phyloP scores from a whole-genome alignment of 2,888 invertebrate species.

The Margaritifera margaritifera region DNA sequence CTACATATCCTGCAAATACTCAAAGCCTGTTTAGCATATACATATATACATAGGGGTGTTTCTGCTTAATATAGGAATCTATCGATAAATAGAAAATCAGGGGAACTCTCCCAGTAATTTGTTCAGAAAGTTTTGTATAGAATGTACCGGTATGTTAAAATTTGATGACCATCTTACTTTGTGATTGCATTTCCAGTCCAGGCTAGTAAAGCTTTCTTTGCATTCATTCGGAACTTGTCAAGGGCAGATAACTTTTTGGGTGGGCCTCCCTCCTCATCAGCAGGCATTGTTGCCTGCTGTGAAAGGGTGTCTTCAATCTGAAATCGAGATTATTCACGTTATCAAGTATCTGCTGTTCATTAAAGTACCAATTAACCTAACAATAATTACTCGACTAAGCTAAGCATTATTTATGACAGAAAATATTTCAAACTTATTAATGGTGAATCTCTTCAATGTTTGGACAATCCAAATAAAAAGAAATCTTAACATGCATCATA shows the following conservation, averaged over 20 bases:
- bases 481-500: too few species aligned
- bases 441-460: too few species aligned
- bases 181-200: conserved; percentile 95
- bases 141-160: background rate
- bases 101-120: too few species aligned
- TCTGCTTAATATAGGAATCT: too few species aligned
- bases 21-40: too few species aligned
- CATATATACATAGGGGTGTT: too few species aligned
- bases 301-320: conserved; percentile 66
- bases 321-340: background rate
- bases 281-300: conserved; percentile 26
- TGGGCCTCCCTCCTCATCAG: conserved; percentile 42
- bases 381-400: background rate
- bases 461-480: too few species aligned
- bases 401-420: background rate
- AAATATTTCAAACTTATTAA: background rate
- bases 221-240: conserved; percentile 80
- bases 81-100: too few species aligned
- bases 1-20: too few species aligned
- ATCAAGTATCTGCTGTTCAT: background rate
- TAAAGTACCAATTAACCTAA: background rate
- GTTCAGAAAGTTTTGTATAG: too few species aligned
- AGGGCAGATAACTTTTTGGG: conserved; percentile 43
- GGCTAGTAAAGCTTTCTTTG: conserved; percentile 90
- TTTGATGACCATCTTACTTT: conserved; percentile 61